Base-by-base conservation (phyloP, 2,888 invertebrate species). In the Drosophila emarginata region DNA sequence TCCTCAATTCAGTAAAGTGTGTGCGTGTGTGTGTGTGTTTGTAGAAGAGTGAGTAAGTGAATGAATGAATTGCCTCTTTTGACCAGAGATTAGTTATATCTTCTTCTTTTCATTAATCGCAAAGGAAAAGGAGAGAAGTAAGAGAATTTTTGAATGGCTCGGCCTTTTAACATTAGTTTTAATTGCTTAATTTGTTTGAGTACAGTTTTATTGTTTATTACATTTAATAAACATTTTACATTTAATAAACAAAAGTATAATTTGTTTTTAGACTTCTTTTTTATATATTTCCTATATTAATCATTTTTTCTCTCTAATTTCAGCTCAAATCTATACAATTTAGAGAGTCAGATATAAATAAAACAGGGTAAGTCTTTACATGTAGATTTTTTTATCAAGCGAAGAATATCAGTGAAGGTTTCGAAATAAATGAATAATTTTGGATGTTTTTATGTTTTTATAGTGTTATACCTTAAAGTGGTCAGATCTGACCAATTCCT, bases 81-180 rank as follows among this genome's bases (percentile, higher is more conserved):
- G 28, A 9, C 54, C 23, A 26, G 28, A 12, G 52, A 23, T 36
- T 36, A 15, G 58, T 45, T 40, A 28, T 32, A 28, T 28, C 36
- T 5, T 67, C 11, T 11, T 1, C 32, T 36, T 12, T 52, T 9
- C 26, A 32, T 18, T 69, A 39, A 28, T 53, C 23, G 63, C 28
- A 36, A 50, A 72, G 14, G 26, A 36, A 52, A 60, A 37, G 11
- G 56, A 67, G 18, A 45, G 28, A 18, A 36, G 1, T 36, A 11
- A 14, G 50, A 51, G 23, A 36, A 52, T 28, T 61, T n/a, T 39
- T 23, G 58, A 67, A 54, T 23, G 68, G 71, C 45, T 45, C 4
- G 21, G 18, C 18, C 4, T 12, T 11, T 11, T 21, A 18, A 0
- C 18, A 37, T 37, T 45, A 2, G 7, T 14, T 11, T 32, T 32